phyloP scores from a whole-genome alignment of 2,113 vertebrate species.

The Pterophyllum scalare region DNA sequence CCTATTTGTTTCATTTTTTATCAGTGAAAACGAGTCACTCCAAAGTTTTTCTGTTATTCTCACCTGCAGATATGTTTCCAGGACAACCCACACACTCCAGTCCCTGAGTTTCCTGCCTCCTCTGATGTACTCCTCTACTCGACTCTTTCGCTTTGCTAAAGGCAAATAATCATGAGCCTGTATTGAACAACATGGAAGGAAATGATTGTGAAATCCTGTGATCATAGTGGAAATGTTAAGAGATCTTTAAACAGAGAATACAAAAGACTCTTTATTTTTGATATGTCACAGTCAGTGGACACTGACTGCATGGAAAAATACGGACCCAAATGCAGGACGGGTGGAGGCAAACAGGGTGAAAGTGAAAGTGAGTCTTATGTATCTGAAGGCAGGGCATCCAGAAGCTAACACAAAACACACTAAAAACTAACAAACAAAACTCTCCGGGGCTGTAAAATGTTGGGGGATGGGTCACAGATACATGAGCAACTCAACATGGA shows the following conservation, averaged over 20 bases:
- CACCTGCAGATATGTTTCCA: constrained; percentile 86
- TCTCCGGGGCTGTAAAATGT: too few relatives aligned
- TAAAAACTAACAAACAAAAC: too few relatives aligned
- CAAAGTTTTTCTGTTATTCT: neutral
- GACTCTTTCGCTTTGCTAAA: neutral
- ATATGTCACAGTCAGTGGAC: too few relatives aligned
- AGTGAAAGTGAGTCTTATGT: too few relatives aligned
- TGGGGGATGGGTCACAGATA: too few relatives aligned
- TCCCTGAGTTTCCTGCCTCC: constrained; percentile 52
- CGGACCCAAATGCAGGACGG: too few relatives aligned
- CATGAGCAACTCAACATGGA: too few relatives aligned
- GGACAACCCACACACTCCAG: constrained; percentile 74
- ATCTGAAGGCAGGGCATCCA: too few relatives aligned
- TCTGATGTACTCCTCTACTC: constrained; percentile 38
- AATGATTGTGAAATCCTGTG: neutral
- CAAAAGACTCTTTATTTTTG: neutral
- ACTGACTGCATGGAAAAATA: too few relatives aligned
- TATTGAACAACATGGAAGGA: neutral
- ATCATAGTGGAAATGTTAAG: neutral
- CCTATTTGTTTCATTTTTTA: neutral
- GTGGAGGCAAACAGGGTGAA: too few relatives aligned
- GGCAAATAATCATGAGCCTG: constrained; percentile 62
- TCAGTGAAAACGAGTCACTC: neutral
- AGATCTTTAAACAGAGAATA: neutral
- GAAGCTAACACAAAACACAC: too few relatives aligned